Base-by-base conservation (phyloP, 2,113 vertebrate genomes). In the Scatophagus argus region DNA sequence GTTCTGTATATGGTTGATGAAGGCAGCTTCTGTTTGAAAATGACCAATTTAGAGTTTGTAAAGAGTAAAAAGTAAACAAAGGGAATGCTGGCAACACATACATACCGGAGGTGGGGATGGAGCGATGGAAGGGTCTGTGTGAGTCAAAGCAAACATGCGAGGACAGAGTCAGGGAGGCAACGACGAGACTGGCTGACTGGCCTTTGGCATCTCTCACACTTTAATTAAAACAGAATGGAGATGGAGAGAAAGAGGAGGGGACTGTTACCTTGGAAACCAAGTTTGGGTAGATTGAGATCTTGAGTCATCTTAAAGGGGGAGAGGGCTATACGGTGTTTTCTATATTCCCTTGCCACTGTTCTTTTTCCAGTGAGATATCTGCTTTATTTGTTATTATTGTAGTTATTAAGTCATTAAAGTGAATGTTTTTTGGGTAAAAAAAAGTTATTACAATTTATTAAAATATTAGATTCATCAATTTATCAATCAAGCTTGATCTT, bases 171-270 rank as follows among this genome's bases (percentile, higher is more conserved):
- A 55, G 62, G 43, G 69, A 79, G 79, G 74, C 61, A 83, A 86
- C 34, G 9, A 51, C 60, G 41, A 70, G 62, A 77, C 62, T 27
- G 63, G 75, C 73, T 88, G 61, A 85, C 77, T 76, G 81, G 78
- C 87, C 89, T 93, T 91, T 92, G 90, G 93, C 86, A 89, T 86
- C 90, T 86, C 61, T 67, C 83, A 77, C 77, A 55, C 87, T 88
- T 93, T 93, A 91, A 93, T 94, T 95, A 91, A 93, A 94, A 87
- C 58, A 87, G 87, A 92, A 87, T 86, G 82, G 68, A 29, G 66
- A 83, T 67, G 49, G 66, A 81, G 68, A 60, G 44, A 63, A 58
- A 68, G 74, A 65, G 80, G 74, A 75, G 78, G 71, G 77, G 61
- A 43, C 61, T 63, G 78, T 90, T 71, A 72, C 89, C 58, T 62